phyloP scores from a whole-genome alignment of 2,113 vertebrate genomes.

The Apaloderma vittatum region DNA sequence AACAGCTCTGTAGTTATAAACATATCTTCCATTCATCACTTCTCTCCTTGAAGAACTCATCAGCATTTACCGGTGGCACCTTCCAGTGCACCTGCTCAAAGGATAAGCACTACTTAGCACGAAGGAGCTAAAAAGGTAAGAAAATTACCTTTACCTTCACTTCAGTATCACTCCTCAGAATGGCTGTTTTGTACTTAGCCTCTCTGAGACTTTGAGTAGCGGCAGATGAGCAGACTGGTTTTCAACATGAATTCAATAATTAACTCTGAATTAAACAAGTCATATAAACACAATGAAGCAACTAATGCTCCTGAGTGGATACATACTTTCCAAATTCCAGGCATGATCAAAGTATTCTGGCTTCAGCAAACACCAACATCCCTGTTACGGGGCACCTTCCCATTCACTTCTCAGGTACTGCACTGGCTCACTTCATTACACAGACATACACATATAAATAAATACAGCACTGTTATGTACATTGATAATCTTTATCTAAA shows the following conservation, averaged over 20 bases:
- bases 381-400: background rate
- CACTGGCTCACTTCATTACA: background rate
- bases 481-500: background rate
- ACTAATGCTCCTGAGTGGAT: constrained; percentile 12
- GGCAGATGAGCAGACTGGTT: constrained; percentile 37
- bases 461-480: background rate
- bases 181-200: background rate
- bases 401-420: background rate
- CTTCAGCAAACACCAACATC: background rate
- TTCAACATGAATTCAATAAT: constrained; percentile 48
- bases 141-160: constrained; percentile 9
- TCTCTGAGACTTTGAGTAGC: background rate
- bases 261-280: constrained; percentile 51
- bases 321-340: background rate
- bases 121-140: constrained; percentile 2
- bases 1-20: constrained; percentile 2
- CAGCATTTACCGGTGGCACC: background rate
- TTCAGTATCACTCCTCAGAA: constrained; percentile 5
- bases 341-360: background rate
- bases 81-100: constrained; percentile 7
- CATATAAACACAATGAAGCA: constrained; percentile 31
- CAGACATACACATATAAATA: background rate
- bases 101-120: background rate
- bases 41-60: constrained; percentile 1
- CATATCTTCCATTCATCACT: background rate